phyloP scores from a whole-genome alignment of 1,140 invertebrate genomes.

The Drosophila burlai region DNA sequence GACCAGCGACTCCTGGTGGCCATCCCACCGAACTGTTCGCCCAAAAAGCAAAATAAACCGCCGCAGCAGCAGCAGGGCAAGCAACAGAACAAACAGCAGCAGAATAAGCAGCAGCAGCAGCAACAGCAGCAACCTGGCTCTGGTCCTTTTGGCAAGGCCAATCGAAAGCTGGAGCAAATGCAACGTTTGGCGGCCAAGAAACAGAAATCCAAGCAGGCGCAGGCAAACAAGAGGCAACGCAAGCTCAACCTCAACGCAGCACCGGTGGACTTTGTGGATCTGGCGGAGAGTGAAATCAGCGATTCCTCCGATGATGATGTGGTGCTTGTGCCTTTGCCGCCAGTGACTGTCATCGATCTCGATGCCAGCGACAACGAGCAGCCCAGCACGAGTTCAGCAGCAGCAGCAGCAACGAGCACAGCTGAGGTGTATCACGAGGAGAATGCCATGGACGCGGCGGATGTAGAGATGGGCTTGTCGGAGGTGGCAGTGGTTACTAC shows the following conservation, averaged over 20 bases:
- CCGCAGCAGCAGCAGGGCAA: slow-evolving; percentile 19
- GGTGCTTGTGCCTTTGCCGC: slow-evolving; percentile 64
- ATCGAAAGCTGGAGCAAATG: slow-evolving; percentile 66
- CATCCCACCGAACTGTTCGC: slow-evolving; percentile 54
- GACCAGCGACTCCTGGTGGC: slow-evolving; percentile 66
- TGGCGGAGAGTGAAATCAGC: slow-evolving; percentile 52
- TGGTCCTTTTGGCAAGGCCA: slow-evolving; percentile 66
- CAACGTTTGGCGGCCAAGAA: slow-evolving; percentile 62
- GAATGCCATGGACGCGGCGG: slow-evolving; percentile 74
- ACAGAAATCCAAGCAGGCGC: slow-evolving; percentile 69
- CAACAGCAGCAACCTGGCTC: background rate
- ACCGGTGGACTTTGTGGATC: slow-evolving; percentile 53
- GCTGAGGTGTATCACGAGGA: slow-evolving; percentile 54
- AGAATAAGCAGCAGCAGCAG: slow-evolving; percentile 32
- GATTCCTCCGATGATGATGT: slow-evolving; percentile 68
- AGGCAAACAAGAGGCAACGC: slow-evolving; percentile 49
- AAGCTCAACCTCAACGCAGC: slow-evolving; percentile 7
- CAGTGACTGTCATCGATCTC: slow-evolving; percentile 66
- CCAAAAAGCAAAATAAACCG: slow-evolving; percentile 31
- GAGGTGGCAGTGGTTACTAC: background rate
- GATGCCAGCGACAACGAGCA: slow-evolving; percentile 57
- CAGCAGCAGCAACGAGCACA: no score
- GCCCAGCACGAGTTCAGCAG: slow-evolving; percentile 3
- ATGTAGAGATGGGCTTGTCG: slow-evolving; percentile 46
- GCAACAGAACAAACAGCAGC: slow-evolving; percentile 29